Base-by-base conservation (phyloP, 1,140 invertebrate species). In the Euura lappo region DNA sequence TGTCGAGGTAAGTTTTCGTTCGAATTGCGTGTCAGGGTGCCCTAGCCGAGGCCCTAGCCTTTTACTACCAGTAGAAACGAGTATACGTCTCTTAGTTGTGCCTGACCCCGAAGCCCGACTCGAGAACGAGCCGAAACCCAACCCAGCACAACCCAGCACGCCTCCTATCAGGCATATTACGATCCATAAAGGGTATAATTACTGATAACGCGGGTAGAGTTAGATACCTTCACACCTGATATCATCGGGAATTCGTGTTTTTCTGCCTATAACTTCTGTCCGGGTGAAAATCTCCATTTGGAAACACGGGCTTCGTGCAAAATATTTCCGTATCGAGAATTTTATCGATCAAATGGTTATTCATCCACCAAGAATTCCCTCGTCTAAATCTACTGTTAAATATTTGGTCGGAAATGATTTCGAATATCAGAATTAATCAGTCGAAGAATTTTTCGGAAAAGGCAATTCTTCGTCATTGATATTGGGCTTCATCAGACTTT, bases 161-260 rank as follows among this genome's bases (percentile, higher is more conserved):
- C 73, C 73, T 65, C 72, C 60, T 78, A 72, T 78, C 73, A 71
- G 66, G 70, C 76, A 71, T 74, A 75, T 80, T 79, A 77, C 75
- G 70, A 68, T 77, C 76, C 79, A 71, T 74, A 75, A 80, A 77
- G 74, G 70, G 74, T 75, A 69, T 79, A 81, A 81, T 81, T 79
- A 81, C 72, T 75, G 78, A 78, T 80, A 81, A 79, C 77, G 70
- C 71, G 68, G 72, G 74, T 75, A 73, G 74, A 79, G 75, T 70
- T 71, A 74, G 77, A 81, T 78, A 74, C 68, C 75, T 70, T 71
- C 74, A 72, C 69, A 71, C 69, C 73, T 74, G 69, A 72, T 74
- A 46, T 68, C 73, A 72, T 74, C 70, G 46, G 10, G 45, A 65
- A 60, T 69, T 69, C 64, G 71, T 71, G 70, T 74, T 70, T 71